Base-by-base conservation (phyloP, 2,888 invertebrate species). In the Leucania comma region DNA sequence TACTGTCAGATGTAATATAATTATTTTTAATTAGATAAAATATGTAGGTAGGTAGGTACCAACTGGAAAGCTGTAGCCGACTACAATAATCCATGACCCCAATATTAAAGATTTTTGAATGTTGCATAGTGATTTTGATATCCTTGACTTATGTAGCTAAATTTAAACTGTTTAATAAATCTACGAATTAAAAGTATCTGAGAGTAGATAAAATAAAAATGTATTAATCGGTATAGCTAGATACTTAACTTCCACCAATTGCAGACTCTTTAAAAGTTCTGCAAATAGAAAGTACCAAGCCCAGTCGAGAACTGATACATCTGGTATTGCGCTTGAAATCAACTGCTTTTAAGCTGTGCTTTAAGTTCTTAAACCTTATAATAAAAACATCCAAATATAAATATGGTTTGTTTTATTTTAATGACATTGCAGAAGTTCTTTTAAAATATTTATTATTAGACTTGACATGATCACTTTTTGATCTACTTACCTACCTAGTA, bases 241-340 rank as follows among this genome's bases (percentile, higher is more conserved):
- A 38, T 38, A 38, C 38, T 12, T 38, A 38, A 46, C 4, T n/a
- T 32, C 9, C 26, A 20, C 20, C n/a, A 3, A 48, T 68, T 38
- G 24, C 38, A 42, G 77, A 68, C n/a, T 56, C 26, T 46, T 12
- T 46, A 67, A 54, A 29, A n/a, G n/a, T 48, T 69, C 54, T 50
- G 48, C 70, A 50, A 42, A 56, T 69, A 80, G 24, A 59, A 42
- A 20, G 26, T 56, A 51, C 1, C 4, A 42, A 17, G 35, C 46
- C 26, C 14, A 24, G n/a, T 63, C 56, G n/a, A 57, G 57, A 38
- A 20, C 14, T 72, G 10, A 17, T 29, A 29, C 29, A 29, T 29
- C 26, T 79, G 46, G 64, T 64, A 74, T 57, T 80, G 63, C 56
- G 73, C 20, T 35, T 73, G 46, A 61, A 26, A 42, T 72, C 50